A percentile compares a stretch with the other conserved stretches of the same genome.
Conservation (phyloP, 2,113 vertebrate species). For the Symphodus melops region DNA sequence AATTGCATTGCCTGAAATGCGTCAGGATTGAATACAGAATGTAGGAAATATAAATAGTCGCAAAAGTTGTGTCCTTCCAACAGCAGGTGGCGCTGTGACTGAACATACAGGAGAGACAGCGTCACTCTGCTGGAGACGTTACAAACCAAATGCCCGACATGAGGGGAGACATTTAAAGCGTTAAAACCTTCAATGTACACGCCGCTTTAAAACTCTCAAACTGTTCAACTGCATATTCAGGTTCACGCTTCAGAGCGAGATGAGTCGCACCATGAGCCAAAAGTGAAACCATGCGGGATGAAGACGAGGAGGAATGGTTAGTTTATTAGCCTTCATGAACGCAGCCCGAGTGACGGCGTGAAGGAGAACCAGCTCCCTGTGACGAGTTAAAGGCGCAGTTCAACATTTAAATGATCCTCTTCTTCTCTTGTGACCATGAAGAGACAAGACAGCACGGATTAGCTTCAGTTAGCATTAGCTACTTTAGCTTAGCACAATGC, state of each 20-base stretch:
- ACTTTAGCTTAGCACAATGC: too few relatives aligned
- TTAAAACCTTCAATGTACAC: constrained; percentile 76
- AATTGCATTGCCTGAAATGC: constrained; percentile 80
- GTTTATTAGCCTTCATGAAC: constrained; percentile 6
- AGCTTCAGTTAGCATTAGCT: too few relatives aligned
- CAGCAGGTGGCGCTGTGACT: constrained; percentile 35
- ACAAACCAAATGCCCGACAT: constrained; percentile 70
- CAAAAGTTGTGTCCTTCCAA: constrained; percentile 69
- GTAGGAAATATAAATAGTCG: constrained; percentile 85
- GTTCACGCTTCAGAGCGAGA: neutral
- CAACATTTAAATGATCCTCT: neutral
- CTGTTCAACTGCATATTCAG: constrained; percentile 35
- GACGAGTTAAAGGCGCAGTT: neutral
- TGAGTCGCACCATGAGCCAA: constrained; percentile 3
- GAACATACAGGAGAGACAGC: constrained; percentile 37
- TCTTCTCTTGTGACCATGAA: too few relatives aligned
- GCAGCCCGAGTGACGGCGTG: constrained; percentile 18
- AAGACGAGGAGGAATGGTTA: constrained; percentile 24
- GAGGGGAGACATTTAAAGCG: constrained; percentile 63
- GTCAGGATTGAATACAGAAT: constrained; percentile 76
- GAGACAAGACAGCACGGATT: too few relatives aligned
- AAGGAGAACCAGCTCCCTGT: constrained; percentile 63
- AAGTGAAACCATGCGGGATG: neutral
- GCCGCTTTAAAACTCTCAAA: constrained; percentile 38
- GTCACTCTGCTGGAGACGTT: constrained; percentile 40